Percentiles rank a stretch among this genome's conserved stretches.
These are phyloP conservation scores for Tinea semifulvella DNA, from an alignment of 2,888 invertebrate genomes.

Conservation along the genomic window DNA sequence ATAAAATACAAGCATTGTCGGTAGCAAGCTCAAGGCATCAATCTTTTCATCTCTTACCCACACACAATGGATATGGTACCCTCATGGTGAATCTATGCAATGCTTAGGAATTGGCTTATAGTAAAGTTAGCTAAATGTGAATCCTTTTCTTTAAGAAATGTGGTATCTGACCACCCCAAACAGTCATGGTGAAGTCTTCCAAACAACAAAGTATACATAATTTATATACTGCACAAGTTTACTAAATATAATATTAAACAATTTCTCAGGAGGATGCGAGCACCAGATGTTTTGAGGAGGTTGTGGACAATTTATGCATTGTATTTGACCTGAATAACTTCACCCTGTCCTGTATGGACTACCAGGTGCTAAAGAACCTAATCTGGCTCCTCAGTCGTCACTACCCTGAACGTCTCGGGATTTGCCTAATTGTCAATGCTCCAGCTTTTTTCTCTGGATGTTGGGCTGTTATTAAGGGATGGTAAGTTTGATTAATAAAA, in stretches of 20 bases:
- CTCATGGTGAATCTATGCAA: no score
- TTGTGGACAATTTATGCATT: slow-evolving; percentile 81
- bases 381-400: slow-evolving; percentile 81
- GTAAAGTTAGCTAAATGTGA: no score
- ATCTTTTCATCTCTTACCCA: no score
- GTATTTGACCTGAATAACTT: slow-evolving; percentile 81
- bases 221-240: no score
- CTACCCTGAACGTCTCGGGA: slow-evolving; percentile 80
- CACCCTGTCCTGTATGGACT: slow-evolving; percentile 81
- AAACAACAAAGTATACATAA: no score
- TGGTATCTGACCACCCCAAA: background rate
- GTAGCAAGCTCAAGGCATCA: no score
- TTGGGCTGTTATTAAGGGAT: slow-evolving; percentile 80
- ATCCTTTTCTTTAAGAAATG: no score
- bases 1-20: no score
- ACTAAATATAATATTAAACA: no score
- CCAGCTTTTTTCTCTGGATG: slow-evolving; percentile 79
- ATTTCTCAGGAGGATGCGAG: slow-evolving; percentile 75
- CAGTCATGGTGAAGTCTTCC: no score
- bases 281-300: slow-evolving; percentile 80
- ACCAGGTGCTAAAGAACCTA: slow-evolving; percentile 80
- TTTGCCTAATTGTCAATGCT: slow-evolving; percentile 79
- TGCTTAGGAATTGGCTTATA: no score
- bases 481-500: slow-evolving; percentile 43
- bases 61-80: no score